These are phyloP conservation scores for Mallotus villosus DNA, from an alignment of 2,797 vertebrate species.

Conservation along the genomic window DNA sequence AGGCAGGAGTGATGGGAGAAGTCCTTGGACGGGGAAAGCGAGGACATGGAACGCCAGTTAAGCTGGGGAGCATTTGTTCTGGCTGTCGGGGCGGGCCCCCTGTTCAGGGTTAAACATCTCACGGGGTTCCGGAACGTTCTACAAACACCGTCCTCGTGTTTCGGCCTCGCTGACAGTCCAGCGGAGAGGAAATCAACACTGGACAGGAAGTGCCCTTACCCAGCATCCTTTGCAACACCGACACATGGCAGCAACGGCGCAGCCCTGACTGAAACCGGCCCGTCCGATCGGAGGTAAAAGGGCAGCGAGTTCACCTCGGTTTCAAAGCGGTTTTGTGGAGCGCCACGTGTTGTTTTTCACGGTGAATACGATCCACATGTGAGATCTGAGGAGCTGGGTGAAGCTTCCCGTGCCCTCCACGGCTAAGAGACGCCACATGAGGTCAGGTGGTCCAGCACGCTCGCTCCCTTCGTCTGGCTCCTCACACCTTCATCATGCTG, in stretches of 20 bases:
- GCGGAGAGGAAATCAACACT: slow-evolving; percentile 5
- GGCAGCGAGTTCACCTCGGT: slow-evolving; percentile 44
- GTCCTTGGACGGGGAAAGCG: slow-evolving; percentile 33
- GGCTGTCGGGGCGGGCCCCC: slow-evolving; percentile 30
- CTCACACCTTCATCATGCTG: slow-evolving; percentile 50
- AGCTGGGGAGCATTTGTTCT: slow-evolving; percentile 53
- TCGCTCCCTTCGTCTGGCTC: background rate
- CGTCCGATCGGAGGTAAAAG: slow-evolving; percentile 38
- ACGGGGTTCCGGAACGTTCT: slow-evolving; percentile 43
- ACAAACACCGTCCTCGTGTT: slow-evolving; percentile 46
- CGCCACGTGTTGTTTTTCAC: slow-evolving; percentile 51
- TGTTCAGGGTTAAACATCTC: slow-evolving; percentile 37
- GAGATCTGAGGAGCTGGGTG: slow-evolving; percentile 54
- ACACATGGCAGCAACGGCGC: slow-evolving; percentile 38
- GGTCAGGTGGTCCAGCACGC: background rate
- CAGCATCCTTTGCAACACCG: slow-evolving; percentile 19
- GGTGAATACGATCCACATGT: slow-evolving; percentile 69
- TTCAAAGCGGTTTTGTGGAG: slow-evolving; percentile 59
- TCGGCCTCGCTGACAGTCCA: slow-evolving; percentile 41
- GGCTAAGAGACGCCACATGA: background rate
- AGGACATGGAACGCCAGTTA: slow-evolving; percentile 32
- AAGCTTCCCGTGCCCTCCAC: slow-evolving; percentile 57
- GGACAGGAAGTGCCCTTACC: background rate
- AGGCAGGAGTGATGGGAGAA: background rate
- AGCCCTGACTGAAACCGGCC: slow-evolving; percentile 33